phyloP scores from a whole-genome alignment of 1,140 invertebrate species.

The Frieseomelitta varia region DNA sequence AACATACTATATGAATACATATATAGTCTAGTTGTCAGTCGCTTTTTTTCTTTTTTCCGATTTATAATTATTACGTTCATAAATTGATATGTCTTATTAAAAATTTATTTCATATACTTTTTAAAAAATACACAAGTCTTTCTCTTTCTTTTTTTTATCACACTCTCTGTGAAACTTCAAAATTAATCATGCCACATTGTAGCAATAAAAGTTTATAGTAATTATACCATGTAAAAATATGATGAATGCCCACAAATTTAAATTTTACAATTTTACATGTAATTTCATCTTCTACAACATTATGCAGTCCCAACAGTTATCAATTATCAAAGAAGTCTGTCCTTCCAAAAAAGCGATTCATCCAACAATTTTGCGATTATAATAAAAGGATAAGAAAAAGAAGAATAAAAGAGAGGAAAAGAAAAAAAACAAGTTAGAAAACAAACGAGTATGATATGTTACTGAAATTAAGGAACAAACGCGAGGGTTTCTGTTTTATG shows the following conservation, averaged over 20 bases:
- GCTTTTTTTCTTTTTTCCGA: conserved; percentile 34
- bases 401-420: not conserved
- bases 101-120: not conserved
- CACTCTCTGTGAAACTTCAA: not conserved
- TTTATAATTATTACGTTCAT: conserved; percentile 8
- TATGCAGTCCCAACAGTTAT: not conserved
- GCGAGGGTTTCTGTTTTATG: conserved; percentile 34
- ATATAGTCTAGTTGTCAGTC: conserved; percentile 52
- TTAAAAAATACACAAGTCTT: not conserved
- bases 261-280: conserved; percentile 6
- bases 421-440: conserved; percentile 8
- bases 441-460: conserved; percentile 9
- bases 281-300: conserved; percentile 11
- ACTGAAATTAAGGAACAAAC: conserved; percentile 39
- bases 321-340: not conserved
- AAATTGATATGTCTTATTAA: not conserved
- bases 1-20: conserved; percentile 38
- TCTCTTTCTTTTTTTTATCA: not conserved
- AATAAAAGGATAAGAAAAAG: not conserved
- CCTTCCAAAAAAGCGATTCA: not conserved
- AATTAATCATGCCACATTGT: not conserved
- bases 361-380: not conserved
- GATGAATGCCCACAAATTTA: conserved; percentile 39
- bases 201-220: conserved; percentile 6
- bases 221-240: not conserved